Evolutionary conservation across 2,888 invertebrate genomes (phyloP), one percentile per base, ranked within the genome.

Genomic region (Drosophila pseudotakahashii): DNA sequence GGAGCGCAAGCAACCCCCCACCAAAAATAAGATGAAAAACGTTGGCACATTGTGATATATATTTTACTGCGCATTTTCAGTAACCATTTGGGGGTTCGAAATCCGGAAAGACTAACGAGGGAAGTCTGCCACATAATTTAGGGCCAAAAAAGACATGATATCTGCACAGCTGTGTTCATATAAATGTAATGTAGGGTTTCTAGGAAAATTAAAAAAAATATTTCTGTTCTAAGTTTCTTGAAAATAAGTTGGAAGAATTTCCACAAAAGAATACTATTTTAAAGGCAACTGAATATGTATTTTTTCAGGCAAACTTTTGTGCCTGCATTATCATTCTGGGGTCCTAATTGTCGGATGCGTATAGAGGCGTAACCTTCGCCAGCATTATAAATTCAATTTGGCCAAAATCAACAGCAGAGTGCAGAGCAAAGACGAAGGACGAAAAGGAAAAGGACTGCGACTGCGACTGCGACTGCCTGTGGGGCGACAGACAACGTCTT

Each of bases 101-200:
- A 23, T 52, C 52, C 52, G 51, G 51, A 78, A 85, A 66, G 57
- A 59, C 69, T 78, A 85, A 78, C 78, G 85, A 81, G 81, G 71
- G 71, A 76, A 71, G 62, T 75, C 76, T 69, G 69, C 62, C 66
- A 59, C 63, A 67, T n/a, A 6, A 14, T 30, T 45, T 14, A 14
- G 23, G 13, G 10, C 48, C 5, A 13, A 26, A 45, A 45, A 23
- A 23, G 11, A 13, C 23, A 13, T 23, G 30, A 30, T 14, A 3
- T 14, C 30, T 47, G 30, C 1, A 26, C 34, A 23, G 23, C 19
- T 23, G 23, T 19, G 44, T 44, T 44, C 55, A 50, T 36, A 13
- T 13, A 23, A 14, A 57, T 26, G 34, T 36, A 26, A 13, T 37
- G 13, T 7, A 2, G 1, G 37, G 7, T 7, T 37, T n/a, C 11